phyloP scores from a whole-genome alignment of 2,888 invertebrate genomes.

The Nezara viridula region DNA sequence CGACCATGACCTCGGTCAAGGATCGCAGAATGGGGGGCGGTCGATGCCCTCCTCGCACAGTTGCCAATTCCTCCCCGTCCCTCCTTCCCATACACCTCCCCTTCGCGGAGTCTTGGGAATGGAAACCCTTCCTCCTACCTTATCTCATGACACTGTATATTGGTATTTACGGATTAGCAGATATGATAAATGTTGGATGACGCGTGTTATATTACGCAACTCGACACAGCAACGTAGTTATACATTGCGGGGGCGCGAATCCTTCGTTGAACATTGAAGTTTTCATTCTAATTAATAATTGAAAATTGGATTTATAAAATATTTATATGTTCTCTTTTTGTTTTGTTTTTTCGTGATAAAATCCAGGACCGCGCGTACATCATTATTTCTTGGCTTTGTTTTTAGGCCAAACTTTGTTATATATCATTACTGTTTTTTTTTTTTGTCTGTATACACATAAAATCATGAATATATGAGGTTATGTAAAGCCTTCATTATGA shows the following conservation, averaged over 20 bases:
- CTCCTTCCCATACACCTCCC: neutral
- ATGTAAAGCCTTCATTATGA: no score
- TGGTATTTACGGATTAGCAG: neutral
- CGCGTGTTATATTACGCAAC: conserved; percentile 3
- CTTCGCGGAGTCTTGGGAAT: neutral
- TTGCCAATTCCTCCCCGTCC: conserved; percentile 17
- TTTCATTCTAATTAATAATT: neutral
- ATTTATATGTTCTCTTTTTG: neutral
- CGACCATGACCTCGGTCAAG: conserved; percentile 1
- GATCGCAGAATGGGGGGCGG: conserved; percentile 40
- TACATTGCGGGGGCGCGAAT: neutral
- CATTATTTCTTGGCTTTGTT: no score
- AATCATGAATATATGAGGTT: no score
- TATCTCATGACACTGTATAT: neutral
- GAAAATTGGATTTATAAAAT: neutral
- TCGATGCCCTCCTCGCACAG: conserved; percentile 30
- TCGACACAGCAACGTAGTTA: neutral
- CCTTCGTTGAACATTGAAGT: neutral
- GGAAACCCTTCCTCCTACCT: neutral
- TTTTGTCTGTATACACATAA: no score
- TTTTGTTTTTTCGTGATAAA: no score
- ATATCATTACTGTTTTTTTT: no score
- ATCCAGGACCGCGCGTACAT: no score
- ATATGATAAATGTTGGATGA: neutral
- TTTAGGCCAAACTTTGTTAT: no score